Conservation (phyloP, 2,888 invertebrate genomes). For the Ichneumoninae sp. region DNA sequence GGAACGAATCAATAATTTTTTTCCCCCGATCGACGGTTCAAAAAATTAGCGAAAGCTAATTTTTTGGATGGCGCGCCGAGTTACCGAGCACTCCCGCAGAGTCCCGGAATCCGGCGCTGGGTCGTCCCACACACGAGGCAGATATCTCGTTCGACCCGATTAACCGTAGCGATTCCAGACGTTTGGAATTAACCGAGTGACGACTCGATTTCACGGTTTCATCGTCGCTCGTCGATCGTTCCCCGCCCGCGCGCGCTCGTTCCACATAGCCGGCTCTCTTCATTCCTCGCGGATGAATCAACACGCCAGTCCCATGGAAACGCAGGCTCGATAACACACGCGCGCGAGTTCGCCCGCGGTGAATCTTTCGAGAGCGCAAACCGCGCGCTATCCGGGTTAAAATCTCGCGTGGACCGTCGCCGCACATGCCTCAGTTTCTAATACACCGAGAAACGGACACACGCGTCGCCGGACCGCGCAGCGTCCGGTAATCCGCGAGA, state of each 20-base stretch:
- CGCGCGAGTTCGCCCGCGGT: background rate
- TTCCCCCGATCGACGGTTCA: background rate
- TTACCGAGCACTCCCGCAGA: constrained; percentile 2
- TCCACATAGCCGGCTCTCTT: constrained; percentile 38
- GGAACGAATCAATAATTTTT: background rate
- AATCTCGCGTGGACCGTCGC: constrained; percentile 13
- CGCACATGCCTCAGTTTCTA: constrained; percentile 15
- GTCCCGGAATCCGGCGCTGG: background rate
- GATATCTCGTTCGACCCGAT: constrained; percentile 52
- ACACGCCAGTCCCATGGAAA: constrained; percentile 23
- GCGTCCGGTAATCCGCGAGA: constrained; percentile 49
- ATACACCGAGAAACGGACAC: constrained; percentile 36
- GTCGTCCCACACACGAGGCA: constrained; percentile 29
- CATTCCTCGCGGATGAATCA: constrained; percentile 36
- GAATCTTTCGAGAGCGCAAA: constrained; percentile 44
- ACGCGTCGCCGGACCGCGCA: constrained; percentile 12
- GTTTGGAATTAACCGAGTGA: constrained; percentile 71
- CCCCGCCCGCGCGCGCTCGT: constrained; percentile 21
- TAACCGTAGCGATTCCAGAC: constrained; percentile 63
- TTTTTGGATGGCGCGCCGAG: background rate
- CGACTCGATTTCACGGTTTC: constrained; percentile 75
- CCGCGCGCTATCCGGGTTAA: constrained; percentile 39
- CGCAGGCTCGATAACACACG: constrained; percentile 1
- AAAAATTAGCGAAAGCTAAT: background rate
- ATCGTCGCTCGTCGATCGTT: constrained; percentile 55